Evolutionary conservation across 1,140 invertebrate species (phyloP).

Genomic region (Holotrichia oblita): DNA sequence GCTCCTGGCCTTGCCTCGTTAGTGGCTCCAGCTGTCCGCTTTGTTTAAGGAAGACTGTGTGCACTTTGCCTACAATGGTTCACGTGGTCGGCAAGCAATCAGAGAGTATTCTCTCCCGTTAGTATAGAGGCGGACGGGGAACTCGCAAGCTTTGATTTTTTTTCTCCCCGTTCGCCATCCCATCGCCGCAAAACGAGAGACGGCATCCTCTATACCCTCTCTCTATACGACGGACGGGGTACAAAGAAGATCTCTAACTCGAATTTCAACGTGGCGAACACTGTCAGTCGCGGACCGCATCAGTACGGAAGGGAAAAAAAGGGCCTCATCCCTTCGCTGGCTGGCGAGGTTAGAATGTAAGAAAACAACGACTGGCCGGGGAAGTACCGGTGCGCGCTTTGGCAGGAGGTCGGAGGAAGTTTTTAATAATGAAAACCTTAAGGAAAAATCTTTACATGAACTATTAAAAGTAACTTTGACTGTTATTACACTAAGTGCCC

Average conservation of each 20-base stretch:
- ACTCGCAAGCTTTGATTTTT: conserved; percentile 33
- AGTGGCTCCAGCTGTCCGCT: conserved; percentile 54
- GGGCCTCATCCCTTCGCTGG: neutral
- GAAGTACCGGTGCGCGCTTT: neutral
- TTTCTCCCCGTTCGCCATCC: neutral
- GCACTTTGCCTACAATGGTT: conserved; percentile 54
- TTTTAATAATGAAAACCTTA: conserved; percentile 37
- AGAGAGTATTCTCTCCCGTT: conserved; percentile 40
- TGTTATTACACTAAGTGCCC: conserved; percentile 33
- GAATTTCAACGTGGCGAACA: conserved; percentile 1
- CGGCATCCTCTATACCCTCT: too few species aligned
- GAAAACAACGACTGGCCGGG: neutral
- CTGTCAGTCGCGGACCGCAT: neutral
- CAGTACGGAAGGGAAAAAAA: neutral
- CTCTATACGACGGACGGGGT: neutral
- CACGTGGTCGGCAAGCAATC: conserved; percentile 55
- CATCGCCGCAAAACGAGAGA: too few species aligned
- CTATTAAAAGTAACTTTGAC: conserved; percentile 36
- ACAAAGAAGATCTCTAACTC: conserved; percentile 31
- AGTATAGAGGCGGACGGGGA: neutral
- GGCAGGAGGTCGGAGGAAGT: neutral
- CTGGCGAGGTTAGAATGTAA: neutral
- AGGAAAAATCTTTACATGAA: conserved; percentile 29
- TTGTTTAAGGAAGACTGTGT: conserved; percentile 55
- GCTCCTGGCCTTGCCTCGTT: conserved; percentile 48